phyloP scores from a whole-genome alignment of 2,888 invertebrate species.

The Podotricha telesiphe region DNA sequence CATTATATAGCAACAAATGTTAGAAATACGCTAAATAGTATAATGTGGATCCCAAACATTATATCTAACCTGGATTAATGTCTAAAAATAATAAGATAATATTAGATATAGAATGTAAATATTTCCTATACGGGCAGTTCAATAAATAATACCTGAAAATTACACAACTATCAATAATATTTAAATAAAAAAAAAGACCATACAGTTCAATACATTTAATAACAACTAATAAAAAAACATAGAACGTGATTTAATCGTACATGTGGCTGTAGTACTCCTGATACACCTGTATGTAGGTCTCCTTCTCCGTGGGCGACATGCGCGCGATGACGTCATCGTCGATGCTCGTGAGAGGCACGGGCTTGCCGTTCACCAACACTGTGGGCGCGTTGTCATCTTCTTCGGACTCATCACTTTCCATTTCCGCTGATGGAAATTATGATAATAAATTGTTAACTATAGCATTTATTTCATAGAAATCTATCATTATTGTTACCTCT shows the following conservation, averaged over 20 bases:
- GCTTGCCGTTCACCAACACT: conserved; percentile 91
- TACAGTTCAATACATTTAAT: conserved; percentile 3
- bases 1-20: too few relatives aligned
- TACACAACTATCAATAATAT: too few relatives aligned
- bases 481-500: too few relatives aligned
- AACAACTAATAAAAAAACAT: not conserved
- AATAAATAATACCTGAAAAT: too few relatives aligned
- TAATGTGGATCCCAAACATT: too few relatives aligned
- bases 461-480: too few relatives aligned
- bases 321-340: conserved; percentile 93
- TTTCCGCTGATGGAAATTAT: conserved; percentile 87
- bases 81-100: conserved; percentile 53
- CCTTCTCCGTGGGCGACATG: conserved; percentile 96
- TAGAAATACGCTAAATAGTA: too few relatives aligned
- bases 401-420: conserved; percentile 90
- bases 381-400: conserved; percentile 91
- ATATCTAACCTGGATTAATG: too few relatives aligned
- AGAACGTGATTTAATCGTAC: conserved; percentile 85
- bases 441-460: too few relatives aligned
- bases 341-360: conserved; percentile 92
- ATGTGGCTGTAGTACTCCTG: conserved; percentile 97
- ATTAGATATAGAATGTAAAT: too few relatives aligned
- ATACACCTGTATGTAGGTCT: conserved; percentile 96
- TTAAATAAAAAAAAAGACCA: not conserved
- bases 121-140: too few relatives aligned